Evolutionary conservation across 2,797 vertebrate species (phyloP).

Genomic region (Ceryle rudis): DNA sequence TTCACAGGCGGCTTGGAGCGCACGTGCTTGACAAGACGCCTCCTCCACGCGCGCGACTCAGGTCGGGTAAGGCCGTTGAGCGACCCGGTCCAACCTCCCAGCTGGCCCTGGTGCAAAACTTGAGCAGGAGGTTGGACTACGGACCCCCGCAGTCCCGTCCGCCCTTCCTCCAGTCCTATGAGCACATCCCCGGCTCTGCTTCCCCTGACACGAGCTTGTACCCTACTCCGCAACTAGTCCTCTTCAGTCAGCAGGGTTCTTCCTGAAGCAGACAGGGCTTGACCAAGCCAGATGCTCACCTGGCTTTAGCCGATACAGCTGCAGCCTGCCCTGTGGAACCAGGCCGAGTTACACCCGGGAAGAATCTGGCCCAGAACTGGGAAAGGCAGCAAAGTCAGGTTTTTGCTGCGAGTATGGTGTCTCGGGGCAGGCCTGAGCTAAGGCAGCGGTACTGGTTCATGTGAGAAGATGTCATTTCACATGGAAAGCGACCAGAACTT

Average conservation of each 20-base stretch:
- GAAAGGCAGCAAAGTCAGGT: neutral
- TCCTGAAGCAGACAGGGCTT: neutral
- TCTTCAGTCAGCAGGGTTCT: neutral
- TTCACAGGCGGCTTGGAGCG: neutral
- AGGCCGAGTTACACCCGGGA: neutral
- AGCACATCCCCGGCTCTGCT: neutral
- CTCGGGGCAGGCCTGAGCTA: neutral
- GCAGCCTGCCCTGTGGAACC: no score
- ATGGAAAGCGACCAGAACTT: neutral
- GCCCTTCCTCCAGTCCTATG: neutral
- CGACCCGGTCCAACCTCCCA: neutral
- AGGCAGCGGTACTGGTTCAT: rapidly evolving
- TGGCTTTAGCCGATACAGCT: no score
- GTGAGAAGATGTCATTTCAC: rapidly evolving
- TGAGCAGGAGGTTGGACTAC: neutral
- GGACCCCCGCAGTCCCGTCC: rapidly evolving
- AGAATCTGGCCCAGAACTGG: neutral
- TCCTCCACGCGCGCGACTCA: rapidly evolving
- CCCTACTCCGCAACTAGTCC: neutral
- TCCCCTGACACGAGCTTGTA: neutral
- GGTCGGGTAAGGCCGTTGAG: rapidly evolving
- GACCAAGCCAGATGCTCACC: neutral
- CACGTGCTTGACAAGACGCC: neutral
- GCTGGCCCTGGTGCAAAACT: neutral
- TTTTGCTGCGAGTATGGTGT: rapidly evolving